Conservation (phyloP, 2,113 vertebrate genomes). For the Arothron firmamentum region DNA sequence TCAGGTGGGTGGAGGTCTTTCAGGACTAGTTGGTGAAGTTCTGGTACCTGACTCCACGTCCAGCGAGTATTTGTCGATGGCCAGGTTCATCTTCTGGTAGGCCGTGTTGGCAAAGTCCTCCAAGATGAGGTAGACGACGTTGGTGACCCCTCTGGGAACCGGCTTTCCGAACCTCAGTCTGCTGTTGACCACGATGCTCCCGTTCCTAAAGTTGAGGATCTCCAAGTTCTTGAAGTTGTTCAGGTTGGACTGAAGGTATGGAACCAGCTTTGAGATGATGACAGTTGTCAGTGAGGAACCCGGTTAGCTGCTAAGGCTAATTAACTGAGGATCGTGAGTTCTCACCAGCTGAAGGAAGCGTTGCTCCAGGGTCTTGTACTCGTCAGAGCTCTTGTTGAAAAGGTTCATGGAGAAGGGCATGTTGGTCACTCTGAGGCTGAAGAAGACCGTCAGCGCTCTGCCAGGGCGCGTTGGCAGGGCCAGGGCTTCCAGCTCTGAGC, state of each 20-base stretch:
- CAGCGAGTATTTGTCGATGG: slow-evolving; percentile 91
- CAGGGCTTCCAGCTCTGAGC: slow-evolving; percentile 42
- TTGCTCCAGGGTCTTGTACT: slow-evolving; percentile 90
- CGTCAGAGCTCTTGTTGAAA: slow-evolving; percentile 92
- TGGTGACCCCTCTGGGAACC: slow-evolving; percentile 82
- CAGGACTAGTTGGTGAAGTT: not conserved
- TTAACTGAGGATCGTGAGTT: slow-evolving; percentile 1
- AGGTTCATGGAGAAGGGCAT: slow-evolving; percentile 92
- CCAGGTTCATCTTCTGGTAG: slow-evolving; percentile 92
- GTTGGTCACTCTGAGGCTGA: slow-evolving; percentile 94
- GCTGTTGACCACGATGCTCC: slow-evolving; percentile 95
- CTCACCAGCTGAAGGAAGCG: slow-evolving; percentile 90
- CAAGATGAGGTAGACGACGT: slow-evolving; percentile 86
- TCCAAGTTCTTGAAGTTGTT: slow-evolving; percentile 91
- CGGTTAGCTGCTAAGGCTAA: not conserved
- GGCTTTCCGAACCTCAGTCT: slow-evolving; percentile 87
- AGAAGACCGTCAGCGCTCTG: slow-evolving; percentile 87
- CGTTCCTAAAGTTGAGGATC: slow-evolving; percentile 96
- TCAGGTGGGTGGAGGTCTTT: no score
- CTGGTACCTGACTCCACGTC: slow-evolving; percentile 90
- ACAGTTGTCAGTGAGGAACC: not conserved
- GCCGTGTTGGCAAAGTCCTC: slow-evolving; percentile 93
- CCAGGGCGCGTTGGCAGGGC: slow-evolving; percentile 59
- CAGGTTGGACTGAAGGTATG: slow-evolving; percentile 92
- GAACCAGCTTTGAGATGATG: slow-evolving; percentile 79